Evolutionary conservation across 2,797 vertebrate species (phyloP).

Genomic region (Pipistrellus nathusii): DNA sequence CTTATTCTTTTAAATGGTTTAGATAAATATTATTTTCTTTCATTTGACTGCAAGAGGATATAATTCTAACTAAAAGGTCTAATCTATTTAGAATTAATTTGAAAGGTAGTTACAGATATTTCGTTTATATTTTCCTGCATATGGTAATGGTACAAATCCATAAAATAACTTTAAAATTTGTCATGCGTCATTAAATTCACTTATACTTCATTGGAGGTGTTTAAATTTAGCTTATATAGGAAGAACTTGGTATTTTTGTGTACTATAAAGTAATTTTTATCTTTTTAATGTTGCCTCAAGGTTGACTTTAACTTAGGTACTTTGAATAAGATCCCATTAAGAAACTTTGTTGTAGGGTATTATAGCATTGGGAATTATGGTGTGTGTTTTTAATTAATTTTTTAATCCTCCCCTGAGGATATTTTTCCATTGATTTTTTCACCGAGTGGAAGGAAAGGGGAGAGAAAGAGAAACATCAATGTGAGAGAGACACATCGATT

Average conservation of each 20-base stretch:
- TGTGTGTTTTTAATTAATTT: background rate
- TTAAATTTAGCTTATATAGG: constrained; percentile 79
- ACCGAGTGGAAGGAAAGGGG: too few relatives aligned
- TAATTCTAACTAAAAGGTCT: constrained; percentile 41
- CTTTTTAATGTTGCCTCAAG: constrained; percentile 73
- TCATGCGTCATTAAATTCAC: constrained; percentile 78
- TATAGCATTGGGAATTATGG: constrained; percentile 71
- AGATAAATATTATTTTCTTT: constrained; percentile 57
- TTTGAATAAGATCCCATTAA: constrained; percentile 74
- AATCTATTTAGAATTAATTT: constrained; percentile 55
- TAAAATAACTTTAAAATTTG: constrained; percentile 83
- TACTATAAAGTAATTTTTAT: constrained; percentile 65
- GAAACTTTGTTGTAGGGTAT: constrained; percentile 71
- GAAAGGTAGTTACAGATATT: constrained; percentile 48
- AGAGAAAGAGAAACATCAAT: too few relatives aligned
- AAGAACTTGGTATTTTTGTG: constrained; percentile 69
- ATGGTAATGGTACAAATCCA: constrained; percentile 73
- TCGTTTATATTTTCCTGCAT: constrained; percentile 66
- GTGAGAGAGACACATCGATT: too few relatives aligned
- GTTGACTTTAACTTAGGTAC: constrained; percentile 78
- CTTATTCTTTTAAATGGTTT: constrained; percentile 23
- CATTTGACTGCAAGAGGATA: constrained; percentile 16
- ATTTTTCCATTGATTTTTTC: too few relatives aligned
- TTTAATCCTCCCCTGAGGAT: background rate
- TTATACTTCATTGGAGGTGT: constrained; percentile 74